Conservation (phyloP, 1,140 invertebrate species). For the Eriosoma lanigerum region DNA sequence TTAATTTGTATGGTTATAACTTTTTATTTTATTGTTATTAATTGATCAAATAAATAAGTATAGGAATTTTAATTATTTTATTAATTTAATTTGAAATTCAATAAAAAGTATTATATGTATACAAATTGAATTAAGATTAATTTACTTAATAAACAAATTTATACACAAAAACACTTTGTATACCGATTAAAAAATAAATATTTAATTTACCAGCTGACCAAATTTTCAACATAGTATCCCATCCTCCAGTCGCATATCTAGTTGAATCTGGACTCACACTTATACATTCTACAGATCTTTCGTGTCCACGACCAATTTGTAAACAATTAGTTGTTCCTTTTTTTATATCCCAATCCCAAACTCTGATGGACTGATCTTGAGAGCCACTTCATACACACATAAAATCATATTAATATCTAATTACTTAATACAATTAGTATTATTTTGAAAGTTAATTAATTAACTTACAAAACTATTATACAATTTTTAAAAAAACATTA, state of each 20-base stretch:
- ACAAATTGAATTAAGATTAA: not conserved
- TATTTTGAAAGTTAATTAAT: not conserved
- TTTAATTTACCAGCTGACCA: conserved; percentile 69
- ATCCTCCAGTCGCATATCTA: conserved; percentile 85
- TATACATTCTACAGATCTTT: conserved; percentile 83
- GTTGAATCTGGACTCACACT: conserved; percentile 68
- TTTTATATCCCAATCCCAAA: conserved; percentile 85
- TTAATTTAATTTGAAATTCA: too few species aligned
- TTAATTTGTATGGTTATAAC: too few species aligned
- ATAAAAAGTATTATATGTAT: too few species aligned
- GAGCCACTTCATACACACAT: conserved; percentile 70
- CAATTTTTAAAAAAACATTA: not conserved
- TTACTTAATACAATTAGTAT: not conserved
- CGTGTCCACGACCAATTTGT: conserved; percentile 82
- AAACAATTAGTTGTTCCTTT: conserved; percentile 78
- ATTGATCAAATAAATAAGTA: too few species aligned
- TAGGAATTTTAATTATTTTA: too few species aligned
- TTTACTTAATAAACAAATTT: too few species aligned
- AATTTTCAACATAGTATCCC: conserved; percentile 82
- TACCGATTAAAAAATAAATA: not conserved
- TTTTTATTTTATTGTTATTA: too few species aligned
- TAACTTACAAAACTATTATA: not conserved
- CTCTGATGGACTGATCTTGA: conserved; percentile 87
- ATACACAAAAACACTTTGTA: not conserved
- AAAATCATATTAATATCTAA: not conserved